Evolutionary conservation across 1,140 invertebrate genomes (phyloP).

Genomic region (Copidosoma floridanum): DNA sequence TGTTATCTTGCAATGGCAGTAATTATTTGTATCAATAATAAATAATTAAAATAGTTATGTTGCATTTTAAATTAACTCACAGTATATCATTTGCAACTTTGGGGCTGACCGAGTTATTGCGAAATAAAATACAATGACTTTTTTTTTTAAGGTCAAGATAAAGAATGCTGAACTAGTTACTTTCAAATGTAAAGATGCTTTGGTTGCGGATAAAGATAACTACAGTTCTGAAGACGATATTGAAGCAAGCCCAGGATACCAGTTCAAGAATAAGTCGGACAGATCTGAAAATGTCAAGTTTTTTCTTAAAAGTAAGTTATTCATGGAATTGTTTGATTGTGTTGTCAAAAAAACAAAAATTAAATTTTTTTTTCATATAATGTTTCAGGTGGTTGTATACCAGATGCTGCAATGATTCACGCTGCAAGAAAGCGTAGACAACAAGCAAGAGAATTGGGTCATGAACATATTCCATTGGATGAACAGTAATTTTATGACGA

Average conservation of each 20-base stretch:
- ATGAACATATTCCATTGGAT: constrained; percentile 77
- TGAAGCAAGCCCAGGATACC: constrained; percentile 55
- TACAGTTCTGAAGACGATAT: constrained; percentile 70
- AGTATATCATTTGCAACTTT: too few species aligned
- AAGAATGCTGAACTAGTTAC: constrained; percentile 64
- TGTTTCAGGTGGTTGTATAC: constrained; percentile 81
- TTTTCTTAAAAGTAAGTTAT: constrained; percentile 66
- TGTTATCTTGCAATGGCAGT: too few species aligned
- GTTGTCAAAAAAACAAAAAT: background rate
- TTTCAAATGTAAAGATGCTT: constrained; percentile 76
- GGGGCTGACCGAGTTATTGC: too few species aligned
- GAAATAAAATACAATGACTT: too few species aligned
- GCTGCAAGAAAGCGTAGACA: constrained; percentile 89
- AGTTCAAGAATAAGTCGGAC: constrained; percentile 59
- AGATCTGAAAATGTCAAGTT: constrained; percentile 67
- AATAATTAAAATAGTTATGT: too few species aligned
- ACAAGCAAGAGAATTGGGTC: constrained; percentile 76
- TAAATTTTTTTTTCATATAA: constrained; percentile 19
- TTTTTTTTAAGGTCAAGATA: constrained; percentile 56
- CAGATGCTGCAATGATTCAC: constrained; percentile 95
- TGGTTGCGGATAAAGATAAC: constrained; percentile 73
- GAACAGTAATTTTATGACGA: constrained; percentile 53
- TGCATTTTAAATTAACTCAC: too few species aligned
- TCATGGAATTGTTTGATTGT: background rate
- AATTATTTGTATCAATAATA: too few species aligned